Evolutionary conservation across 1,140 invertebrate species (phyloP).

Genomic region (Mercenaria mercenaria): DNA sequence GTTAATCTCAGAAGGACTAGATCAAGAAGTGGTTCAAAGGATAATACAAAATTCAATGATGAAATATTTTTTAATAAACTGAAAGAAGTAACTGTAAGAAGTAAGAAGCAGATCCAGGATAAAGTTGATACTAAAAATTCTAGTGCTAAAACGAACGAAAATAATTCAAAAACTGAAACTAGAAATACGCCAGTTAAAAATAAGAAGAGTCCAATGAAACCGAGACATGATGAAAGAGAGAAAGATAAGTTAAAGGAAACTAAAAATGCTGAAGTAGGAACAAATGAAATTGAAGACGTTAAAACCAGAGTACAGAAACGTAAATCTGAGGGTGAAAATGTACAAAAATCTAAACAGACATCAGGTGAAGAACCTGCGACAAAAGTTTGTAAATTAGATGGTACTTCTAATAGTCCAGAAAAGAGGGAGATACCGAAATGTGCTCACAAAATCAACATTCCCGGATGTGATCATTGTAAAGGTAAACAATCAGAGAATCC

Average conservation of each 20-base stretch:
- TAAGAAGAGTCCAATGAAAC: not conserved
- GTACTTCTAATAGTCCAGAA: conserved; percentile 45
- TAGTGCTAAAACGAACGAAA: not conserved
- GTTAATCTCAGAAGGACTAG: not conserved
- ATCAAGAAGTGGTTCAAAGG: conserved; percentile 30
- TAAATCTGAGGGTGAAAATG: not conserved
- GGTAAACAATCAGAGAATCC: not conserved
- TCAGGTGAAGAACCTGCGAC: not conserved
- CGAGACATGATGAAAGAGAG: not conserved
- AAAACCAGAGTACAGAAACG: not conserved
- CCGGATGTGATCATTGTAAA: conserved; percentile 11
- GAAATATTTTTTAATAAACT: not conserved
- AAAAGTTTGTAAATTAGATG: conserved; percentile 49
- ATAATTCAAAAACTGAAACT: not conserved
- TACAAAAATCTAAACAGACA: not conserved
- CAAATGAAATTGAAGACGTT: not conserved
- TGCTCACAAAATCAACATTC: not conserved
- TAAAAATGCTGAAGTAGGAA: no score
- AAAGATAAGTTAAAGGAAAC: not conserved
- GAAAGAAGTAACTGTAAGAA: not conserved
- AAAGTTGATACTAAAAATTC: not conserved
- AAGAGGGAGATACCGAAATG: conserved; percentile 9
- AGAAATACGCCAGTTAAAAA: not conserved
- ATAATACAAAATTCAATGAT: not conserved
- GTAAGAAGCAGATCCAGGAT: not conserved